Base-by-base conservation (phyloP, 2,797 vertebrate species). In the Coranthus polyacanthus region DNA sequence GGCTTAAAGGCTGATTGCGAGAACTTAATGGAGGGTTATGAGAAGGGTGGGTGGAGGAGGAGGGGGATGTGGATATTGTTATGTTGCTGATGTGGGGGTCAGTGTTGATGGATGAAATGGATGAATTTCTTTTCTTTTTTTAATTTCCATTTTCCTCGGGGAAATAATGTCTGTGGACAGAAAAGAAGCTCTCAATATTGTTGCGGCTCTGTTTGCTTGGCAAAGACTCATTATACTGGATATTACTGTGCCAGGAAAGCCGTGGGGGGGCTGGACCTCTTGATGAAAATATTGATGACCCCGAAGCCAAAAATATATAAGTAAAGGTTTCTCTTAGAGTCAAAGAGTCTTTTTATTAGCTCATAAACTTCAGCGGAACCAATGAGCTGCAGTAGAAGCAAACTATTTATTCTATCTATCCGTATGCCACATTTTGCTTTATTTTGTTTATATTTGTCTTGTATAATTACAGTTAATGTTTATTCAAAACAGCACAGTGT, bases 121-220 rank as follows among this genome's bases (percentile, higher is more conserved):
- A 79, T 78, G 75, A 71, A 81, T 79, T 81, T 72, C 44, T 76
- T 54, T 56, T 59, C 16, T 20, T 53, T 79, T 81, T 80, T 75
- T 88, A 83, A 88, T 87, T 88, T 83, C 60, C 77, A 72, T 79
- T 61, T 66, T 87, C 85, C 85, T 75, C 15, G 39, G 86, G 89
- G 90, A 92, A 92, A 91, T 92, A 90, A 89, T 51, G 75, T 74
- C 50, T 80, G 81, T 66, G 69, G 79, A 80, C 77, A 78, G 54
- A 68, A 49, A 73, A 79, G 81, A 76, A 77, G 76, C 85, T 84
- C 75, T 89, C 75, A 78, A 82, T 88, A 87, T 81, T 86, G 87
- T 88, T 79, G 82, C 80, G 12, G 63, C 18, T 83, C 7, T 86
- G 85, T 89, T 89, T 91, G 81, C 74, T 72, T 84, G 85, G 80